Conservation (phyloP, 2,888 invertebrate species). For the Helleia helle region DNA sequence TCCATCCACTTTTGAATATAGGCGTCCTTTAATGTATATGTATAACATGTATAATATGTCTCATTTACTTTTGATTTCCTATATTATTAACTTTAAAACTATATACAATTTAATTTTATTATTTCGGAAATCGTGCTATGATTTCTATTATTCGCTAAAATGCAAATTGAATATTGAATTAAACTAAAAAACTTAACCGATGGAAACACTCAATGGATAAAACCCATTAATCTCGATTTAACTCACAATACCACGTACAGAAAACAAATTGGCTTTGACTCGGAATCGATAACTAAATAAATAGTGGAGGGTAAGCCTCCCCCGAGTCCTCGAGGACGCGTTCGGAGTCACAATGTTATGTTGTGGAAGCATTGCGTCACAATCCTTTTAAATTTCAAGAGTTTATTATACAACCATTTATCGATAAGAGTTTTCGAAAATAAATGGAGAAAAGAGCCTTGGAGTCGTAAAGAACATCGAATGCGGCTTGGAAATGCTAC, state of each 20-base stretch:
- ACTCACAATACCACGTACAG: constrained; percentile 22
- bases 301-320: constrained; percentile 35
- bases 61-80: too few species aligned
- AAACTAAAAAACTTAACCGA: too few species aligned
- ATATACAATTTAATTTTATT: too few species aligned
- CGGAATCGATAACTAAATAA: constrained; percentile 58
- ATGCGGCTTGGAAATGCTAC: too few species aligned
- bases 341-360: constrained; percentile 34
- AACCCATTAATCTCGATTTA: not conserved
- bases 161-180: not conserved
- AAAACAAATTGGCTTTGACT: constrained; percentile 33
- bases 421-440: not conserved
- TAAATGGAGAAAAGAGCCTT: too few species aligned
- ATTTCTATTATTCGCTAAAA: not conserved
- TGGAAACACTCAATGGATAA: not conserved
- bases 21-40: too few species aligned
- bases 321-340: constrained; percentile 26
- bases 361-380: constrained; percentile 34
- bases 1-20: too few species aligned
- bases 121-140: too few species aligned
- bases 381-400: constrained; percentile 5
- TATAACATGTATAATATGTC: too few species aligned
- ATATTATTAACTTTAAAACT: too few species aligned
- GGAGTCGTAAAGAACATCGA: too few species aligned
- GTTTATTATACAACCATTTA: not conserved